Conservation (phyloP, 2,113 vertebrate genomes). For the Climacteris rufus region DNA sequence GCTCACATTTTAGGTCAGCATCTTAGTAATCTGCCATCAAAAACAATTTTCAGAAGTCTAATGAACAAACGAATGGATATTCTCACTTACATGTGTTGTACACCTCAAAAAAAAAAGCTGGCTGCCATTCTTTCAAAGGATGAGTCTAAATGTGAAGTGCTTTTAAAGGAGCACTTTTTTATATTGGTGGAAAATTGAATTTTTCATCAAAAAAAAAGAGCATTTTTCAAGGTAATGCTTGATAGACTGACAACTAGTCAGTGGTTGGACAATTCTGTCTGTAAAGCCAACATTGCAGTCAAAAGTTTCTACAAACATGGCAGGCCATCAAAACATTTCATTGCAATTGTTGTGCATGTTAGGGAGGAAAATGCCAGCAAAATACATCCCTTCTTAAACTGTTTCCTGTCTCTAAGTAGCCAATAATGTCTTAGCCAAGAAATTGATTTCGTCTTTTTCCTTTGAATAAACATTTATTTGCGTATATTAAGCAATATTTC, state of each 20-base stretch:
- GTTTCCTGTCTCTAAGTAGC: background rate
- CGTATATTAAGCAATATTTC: background rate
- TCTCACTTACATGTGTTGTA: background rate
- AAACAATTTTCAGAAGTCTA: slow-evolving; percentile 46
- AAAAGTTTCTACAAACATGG: background rate
- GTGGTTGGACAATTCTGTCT: background rate
- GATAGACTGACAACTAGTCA: background rate
- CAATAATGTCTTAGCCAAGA: background rate
- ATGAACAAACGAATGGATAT: slow-evolving; percentile 47
- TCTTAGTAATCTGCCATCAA: slow-evolving; percentile 24
- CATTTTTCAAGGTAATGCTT: background rate
- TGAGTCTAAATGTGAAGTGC: slow-evolving; percentile 43
- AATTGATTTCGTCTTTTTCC: background rate
- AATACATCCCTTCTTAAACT: background rate
- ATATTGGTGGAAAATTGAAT: slow-evolving; percentile 15
- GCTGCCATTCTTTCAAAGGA: background rate
- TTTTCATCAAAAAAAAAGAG: slow-evolving; percentile 5
- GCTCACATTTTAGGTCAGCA: background rate
- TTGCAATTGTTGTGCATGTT: background rate
- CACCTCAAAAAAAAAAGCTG: background rate
- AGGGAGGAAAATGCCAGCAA: background rate
- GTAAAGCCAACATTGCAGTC: background rate
- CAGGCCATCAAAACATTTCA: background rate
- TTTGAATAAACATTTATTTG: slow-evolving; percentile 15
- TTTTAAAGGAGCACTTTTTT: slow-evolving; percentile 32